Evolutionary conservation across 2,113 vertebrate species (phyloP), one percentile per base, ranked within the genome.

Genomic region (Crocuta crocuta): DNA sequence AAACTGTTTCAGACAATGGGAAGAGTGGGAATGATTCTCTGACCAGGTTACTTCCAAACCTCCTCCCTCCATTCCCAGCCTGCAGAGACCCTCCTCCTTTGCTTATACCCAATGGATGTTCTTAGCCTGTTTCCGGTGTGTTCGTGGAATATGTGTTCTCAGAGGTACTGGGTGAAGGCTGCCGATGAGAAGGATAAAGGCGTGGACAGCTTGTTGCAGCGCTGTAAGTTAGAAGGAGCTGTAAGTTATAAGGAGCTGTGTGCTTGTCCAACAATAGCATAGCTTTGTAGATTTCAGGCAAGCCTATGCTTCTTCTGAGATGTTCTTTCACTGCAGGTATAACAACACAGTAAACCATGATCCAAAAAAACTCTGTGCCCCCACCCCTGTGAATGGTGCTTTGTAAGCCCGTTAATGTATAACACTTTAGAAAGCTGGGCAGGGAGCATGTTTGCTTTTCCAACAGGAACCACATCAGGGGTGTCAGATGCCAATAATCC

Each of bases 401-500:
- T 98, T 98, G 97, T 98, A 98, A 97, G 96, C 76, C 76, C 21
- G 97, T 97, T 98, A 98, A 98, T 97, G 96, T 98, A 97, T 97
- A 98, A 98, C 98, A 98, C 95, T 97, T 98, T 95, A 97, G 96
- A 97, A 97, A 94, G 80, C 91, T 92, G 81, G 90, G 94, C 80
- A 96, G 95, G 85, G 92, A 98, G 94, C 80, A 71, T 97, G 96
- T 98, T 98, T 98, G 97, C 96, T 98, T 98, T 98, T 98, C 96
- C 96, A 98, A 96, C 95, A 97, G 95, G 96, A 98, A 98, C 97
- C 98, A 98, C 97, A 98, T 98, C 96, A 98, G 96, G 90, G 88
- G 97, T 98, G 98, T 98, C 97, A 97, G 95, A 96, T 98, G 97
- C 98, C 97, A 98, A 97, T 97, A 98, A 98, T 97, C 97, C 95